Evolutionary conservation across 2,888 invertebrate genomes (phyloP).

Genomic region (Oligia fasciuncula): DNA sequence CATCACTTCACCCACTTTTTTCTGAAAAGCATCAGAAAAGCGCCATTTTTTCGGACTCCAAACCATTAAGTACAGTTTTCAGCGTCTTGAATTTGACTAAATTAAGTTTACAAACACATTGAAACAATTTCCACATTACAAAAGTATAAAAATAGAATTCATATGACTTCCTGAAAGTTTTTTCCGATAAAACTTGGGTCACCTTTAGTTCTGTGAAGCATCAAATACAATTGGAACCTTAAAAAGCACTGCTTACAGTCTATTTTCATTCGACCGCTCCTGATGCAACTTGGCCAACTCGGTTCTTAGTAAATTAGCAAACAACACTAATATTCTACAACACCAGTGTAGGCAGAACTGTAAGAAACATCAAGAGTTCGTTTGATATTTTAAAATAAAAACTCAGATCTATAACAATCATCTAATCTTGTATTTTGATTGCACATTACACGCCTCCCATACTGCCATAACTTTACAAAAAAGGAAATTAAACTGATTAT

Average conservation of each 20-base stretch:
- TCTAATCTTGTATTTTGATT: conserved; percentile 77
- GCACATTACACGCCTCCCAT: conserved; percentile 72
- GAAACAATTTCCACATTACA: conserved; percentile 29
- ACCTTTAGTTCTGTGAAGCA: conserved; percentile 30
- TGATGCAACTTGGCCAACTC: conserved; percentile 42
- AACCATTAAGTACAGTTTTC: conserved; percentile 44
- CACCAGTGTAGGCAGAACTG: conserved; percentile 13
- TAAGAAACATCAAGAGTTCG: conserved; percentile 34
- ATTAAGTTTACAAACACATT: conserved; percentile 1
- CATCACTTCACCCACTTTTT: conserved; percentile 3
- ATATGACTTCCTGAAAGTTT: neutral
- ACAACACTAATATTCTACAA: conserved; percentile 27
- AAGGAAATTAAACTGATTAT: conserved; percentile 58
- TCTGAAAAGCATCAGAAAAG: conserved; percentile 10
- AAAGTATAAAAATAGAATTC: conserved; percentile 40
- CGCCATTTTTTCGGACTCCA: neutral
- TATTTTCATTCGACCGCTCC: conserved; percentile 34
- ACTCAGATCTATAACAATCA: conserved; percentile 71
- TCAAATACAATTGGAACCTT: conserved; percentile 52
- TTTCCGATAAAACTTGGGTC: conserved; percentile 6
- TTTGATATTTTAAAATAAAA: conserved; percentile 45
- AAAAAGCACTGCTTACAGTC: conserved; percentile 53
- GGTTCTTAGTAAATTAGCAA: conserved; percentile 18
- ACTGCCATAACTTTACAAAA: conserved; percentile 71
- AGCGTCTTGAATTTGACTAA: conserved; percentile 8